phyloP scores from a whole-genome alignment of 2,113 vertebrate genomes.

The Scolopax mira region DNA sequence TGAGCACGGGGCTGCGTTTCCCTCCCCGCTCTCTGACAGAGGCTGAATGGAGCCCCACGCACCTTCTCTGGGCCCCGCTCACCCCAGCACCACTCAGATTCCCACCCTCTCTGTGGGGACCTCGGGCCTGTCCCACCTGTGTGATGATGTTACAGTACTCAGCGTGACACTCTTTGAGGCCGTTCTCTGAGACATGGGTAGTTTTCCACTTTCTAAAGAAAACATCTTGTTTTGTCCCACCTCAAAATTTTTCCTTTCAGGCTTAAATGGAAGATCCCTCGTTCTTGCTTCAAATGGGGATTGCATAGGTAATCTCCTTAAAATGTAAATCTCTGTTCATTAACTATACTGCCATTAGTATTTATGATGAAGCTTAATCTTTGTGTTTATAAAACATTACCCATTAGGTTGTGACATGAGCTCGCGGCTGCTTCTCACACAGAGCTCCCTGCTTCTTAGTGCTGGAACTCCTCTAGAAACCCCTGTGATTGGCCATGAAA shows the following conservation, averaged over 20 bases:
- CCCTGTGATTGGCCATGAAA: neutral
- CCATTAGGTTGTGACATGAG: neutral
- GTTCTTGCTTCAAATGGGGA: neutral
- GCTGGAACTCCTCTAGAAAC: neutral
- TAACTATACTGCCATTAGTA: neutral
- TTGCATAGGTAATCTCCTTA: neutral
- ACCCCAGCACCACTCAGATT: neutral
- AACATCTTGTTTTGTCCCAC: neutral
- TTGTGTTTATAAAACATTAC: neutral
- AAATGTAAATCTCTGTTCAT: neutral
- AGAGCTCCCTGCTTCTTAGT: neutral
- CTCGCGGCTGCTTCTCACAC: neutral
- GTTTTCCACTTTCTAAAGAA: neutral
- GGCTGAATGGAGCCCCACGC: neutral
- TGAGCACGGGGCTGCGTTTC: neutral
- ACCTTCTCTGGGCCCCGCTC: neutral
- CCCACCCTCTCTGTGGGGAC: neutral
- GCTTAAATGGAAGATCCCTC: neutral
- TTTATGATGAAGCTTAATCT: neutral
- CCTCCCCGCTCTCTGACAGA: neutral
- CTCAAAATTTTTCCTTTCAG: neutral
- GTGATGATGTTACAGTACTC: neutral
- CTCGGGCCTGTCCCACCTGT: rapidly evolving
- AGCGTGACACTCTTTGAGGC: rapidly evolving
- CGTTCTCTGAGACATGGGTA: neutral